These are phyloP conservation scores for Parasteatoda tepidariorum DNA, from an alignment of 1,140 invertebrate genomes.

Conservation along the genomic window DNA sequence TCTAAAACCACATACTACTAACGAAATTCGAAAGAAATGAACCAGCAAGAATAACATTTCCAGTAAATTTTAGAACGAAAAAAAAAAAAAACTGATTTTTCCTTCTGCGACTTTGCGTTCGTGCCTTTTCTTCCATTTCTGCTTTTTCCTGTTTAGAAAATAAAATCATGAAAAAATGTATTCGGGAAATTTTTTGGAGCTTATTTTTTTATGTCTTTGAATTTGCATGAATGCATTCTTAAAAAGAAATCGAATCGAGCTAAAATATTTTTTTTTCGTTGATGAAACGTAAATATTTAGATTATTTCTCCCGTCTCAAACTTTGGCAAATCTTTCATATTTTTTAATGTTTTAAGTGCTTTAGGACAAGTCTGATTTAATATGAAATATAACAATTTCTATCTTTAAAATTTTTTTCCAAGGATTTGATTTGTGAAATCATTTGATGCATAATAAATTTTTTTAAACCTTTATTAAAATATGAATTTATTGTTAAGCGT, in stretches of 20 bases:
- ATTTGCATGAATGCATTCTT: slow-evolving; percentile 49
- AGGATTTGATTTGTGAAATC: too few species aligned
- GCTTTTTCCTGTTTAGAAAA: neutral
- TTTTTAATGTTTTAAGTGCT: too few species aligned
- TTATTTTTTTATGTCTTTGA: slow-evolving; percentile 29
- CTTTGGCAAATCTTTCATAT: neutral
- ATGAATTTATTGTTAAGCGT: too few species aligned
- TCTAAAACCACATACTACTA: too few species aligned
- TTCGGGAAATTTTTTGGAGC: too few species aligned
- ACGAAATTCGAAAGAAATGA: too few species aligned
- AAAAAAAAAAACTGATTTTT: neutral
- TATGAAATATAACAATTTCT: too few species aligned
- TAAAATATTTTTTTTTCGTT: slow-evolving; percentile 5
- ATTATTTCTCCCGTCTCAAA: neutral
- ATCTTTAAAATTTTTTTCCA: too few species aligned
- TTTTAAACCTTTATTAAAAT: too few species aligned
- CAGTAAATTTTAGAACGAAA: neutral
- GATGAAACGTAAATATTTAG: slow-evolving; percentile 50
- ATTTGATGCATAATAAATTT: too few species aligned
- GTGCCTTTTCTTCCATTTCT: neutral
- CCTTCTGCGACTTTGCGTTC: neutral
- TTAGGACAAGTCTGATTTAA: too few species aligned
- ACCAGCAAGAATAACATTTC: slow-evolving; percentile 27
- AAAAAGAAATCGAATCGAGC: slow-evolving; percentile 3
- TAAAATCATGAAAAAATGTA: neutral